These are phyloP conservation scores for Agrotis puta DNA, from an alignment of 2,888 invertebrate genomes.

Conservation along the genomic window DNA sequence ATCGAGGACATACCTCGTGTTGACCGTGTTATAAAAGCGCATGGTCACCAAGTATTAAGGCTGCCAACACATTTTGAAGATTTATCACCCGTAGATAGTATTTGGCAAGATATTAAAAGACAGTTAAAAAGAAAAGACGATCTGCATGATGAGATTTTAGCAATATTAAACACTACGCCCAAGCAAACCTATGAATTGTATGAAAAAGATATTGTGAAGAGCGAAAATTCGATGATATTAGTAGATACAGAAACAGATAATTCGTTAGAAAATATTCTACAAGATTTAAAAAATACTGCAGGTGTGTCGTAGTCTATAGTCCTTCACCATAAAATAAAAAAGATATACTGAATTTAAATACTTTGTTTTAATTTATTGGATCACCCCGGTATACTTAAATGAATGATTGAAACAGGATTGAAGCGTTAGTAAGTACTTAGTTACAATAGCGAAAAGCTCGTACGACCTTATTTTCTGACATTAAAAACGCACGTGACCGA, in stretches of 20 bases:
- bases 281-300: conserved; percentile 11
- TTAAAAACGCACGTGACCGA: conserved; percentile 41
- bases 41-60: conserved; percentile 76
- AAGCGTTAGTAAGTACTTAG: conserved; percentile 5
- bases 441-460: conserved; percentile 28
- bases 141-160: conserved; percentile 34
- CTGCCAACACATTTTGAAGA: conserved; percentile 72
- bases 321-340: background rate
- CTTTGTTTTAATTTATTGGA: conserved; percentile 16
- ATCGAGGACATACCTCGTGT: conserved; percentile 62
- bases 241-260: conserved; percentile 68
- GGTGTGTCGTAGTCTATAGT: background rate
- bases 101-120: conserved; percentile 71
- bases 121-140: conserved; percentile 13
- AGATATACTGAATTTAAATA: background rate
- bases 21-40: conserved; percentile 71
- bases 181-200: conserved; percentile 52
- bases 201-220: conserved; percentile 53
- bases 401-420: conserved; percentile 5
- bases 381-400: background rate
- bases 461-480: conserved; percentile 7
- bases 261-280: conserved; percentile 57
- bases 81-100: conserved; percentile 71
- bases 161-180: conserved; percentile 33
- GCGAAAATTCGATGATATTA: conserved; percentile 67